Evolutionary conservation across 2,888 invertebrate species (phyloP).

Genomic region (Mesorhabditis sp.): DNA sequence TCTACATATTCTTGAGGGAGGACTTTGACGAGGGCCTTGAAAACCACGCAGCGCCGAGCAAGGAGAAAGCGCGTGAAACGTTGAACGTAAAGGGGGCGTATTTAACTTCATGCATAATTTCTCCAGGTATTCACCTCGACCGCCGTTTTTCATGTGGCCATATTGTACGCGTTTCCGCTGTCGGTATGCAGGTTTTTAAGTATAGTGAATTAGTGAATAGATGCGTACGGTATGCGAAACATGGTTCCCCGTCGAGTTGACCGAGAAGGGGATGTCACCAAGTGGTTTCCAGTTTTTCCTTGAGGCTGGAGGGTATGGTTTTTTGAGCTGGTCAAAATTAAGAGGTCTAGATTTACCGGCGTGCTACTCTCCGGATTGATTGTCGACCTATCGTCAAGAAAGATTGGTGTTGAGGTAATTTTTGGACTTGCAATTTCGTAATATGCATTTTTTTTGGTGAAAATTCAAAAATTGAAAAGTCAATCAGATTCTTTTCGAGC

Average conservation of each 20-base stretch:
- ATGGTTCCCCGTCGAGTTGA: constrained; percentile 30
- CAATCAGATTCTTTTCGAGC: not conserved
- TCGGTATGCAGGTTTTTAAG: constrained; percentile 15
- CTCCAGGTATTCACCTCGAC: constrained; percentile 13
- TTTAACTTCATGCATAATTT: constrained; percentile 8
- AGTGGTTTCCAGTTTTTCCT: constrained; percentile 24
- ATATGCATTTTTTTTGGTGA: too few species aligned
- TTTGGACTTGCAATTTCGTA: not conserved
- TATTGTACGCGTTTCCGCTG: constrained; percentile 18
- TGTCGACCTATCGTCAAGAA: constrained; percentile 17
- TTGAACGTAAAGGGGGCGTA: too few species aligned
- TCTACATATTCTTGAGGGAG: not conserved
- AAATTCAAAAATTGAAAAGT: not conserved
- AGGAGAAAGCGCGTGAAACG: too few species aligned
- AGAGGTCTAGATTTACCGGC: constrained; percentile 15
- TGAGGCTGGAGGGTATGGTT: constrained; percentile 30
- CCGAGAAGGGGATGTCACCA: constrained; percentile 19
- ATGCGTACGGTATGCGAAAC: constrained; percentile 35
- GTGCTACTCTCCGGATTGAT: constrained; percentile 22
- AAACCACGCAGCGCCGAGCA: not conserved
- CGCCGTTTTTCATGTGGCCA: constrained; percentile 19
- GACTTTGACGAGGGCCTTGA: not conserved
- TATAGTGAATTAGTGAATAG: constrained; percentile 11
- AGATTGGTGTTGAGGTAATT: constrained; percentile 14
- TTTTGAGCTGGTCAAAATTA: not conserved